A percentile compares a stretch with the other conserved stretches of the same genome.
Conservation (phyloP, 2,113 vertebrate genomes). For the Gallinago media region DNA sequence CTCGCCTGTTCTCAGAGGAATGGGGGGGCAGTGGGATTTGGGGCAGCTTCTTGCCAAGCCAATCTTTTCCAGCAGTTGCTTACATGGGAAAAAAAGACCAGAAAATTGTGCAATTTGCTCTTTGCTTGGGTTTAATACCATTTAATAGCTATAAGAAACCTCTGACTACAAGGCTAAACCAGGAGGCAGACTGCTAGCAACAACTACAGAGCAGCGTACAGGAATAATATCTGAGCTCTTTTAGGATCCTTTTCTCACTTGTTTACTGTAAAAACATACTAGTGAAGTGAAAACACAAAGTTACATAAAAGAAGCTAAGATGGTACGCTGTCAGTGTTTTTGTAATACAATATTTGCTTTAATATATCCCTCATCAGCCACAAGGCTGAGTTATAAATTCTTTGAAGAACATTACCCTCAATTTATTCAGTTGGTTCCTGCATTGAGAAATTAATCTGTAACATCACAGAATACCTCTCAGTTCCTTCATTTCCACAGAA, state of each 20-base stretch:
- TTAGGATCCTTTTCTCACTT: background rate
- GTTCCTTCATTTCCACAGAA: background rate
- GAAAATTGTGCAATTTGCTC: background rate
- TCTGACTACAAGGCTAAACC: background rate
- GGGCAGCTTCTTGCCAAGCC: background rate
- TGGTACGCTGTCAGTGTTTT: background rate
- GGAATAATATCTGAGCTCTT: background rate
- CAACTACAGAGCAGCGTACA: background rate
- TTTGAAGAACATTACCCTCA: background rate
- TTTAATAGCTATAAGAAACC: background rate
- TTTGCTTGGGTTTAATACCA: background rate
- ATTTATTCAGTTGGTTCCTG: background rate
- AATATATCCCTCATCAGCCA: background rate
- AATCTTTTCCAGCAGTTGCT: background rate
- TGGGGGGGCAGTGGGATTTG: background rate
- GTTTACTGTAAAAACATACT: background rate
- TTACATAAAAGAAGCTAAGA: background rate
- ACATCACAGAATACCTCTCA: background rate
- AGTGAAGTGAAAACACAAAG: background rate
- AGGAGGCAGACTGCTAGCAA: background rate
- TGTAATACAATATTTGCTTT: background rate
- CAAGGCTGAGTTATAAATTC: background rate
- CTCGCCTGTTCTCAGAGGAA: background rate
- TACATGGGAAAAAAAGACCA: background rate
- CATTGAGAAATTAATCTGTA: background rate